A percentile compares a stretch with the other conserved stretches of the same genome.
These are phyloP conservation scores for Tetranychus urticae DNA, from an alignment of 1,140 invertebrate species.

Conservation along the genomic window DNA sequence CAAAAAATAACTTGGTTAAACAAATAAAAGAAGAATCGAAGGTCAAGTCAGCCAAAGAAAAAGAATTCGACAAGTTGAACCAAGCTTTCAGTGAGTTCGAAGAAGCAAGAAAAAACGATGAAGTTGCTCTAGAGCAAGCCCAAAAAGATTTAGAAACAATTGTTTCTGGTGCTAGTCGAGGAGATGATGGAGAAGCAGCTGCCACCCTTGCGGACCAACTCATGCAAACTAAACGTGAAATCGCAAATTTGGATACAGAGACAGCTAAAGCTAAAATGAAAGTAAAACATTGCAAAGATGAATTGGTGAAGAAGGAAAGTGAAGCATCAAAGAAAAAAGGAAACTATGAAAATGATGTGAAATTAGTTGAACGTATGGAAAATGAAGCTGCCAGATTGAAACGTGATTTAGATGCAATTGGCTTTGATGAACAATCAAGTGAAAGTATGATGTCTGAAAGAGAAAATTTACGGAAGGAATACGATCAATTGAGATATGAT, in stretches of 20 bases:
- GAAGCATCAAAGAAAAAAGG: constrained; percentile 42
- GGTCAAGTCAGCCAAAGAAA: constrained; percentile 27
- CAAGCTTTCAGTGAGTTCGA: constrained; percentile 43
- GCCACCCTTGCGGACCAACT: constrained; percentile 61
- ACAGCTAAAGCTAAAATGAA: constrained; percentile 52
- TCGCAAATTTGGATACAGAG: constrained; percentile 50
- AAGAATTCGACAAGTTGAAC: constrained; percentile 36
- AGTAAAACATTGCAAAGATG: constrained; percentile 38
- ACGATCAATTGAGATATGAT: background rate
- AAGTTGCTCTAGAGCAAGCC: constrained; percentile 38
- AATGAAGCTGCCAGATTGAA: constrained; percentile 31
- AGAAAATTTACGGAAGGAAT: background rate
- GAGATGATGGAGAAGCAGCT: constrained; percentile 51
- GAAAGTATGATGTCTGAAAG: background rate
- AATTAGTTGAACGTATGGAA: constrained; percentile 20
- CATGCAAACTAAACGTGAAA: constrained; percentile 43
- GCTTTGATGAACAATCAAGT: constrained; percentile 1
- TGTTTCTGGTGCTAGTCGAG: constrained; percentile 48
- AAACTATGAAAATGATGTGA: constrained; percentile 42
- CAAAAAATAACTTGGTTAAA: constrained; percentile 38
- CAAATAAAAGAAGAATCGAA: constrained; percentile 32
- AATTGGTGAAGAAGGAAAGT: constrained; percentile 37
- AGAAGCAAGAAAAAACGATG: constrained; percentile 36
- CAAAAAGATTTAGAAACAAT: constrained; percentile 59
- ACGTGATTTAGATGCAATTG: constrained; percentile 4